Percentiles rank a stretch among this genome's conserved stretches.
Conservation (phyloP, 2,888 invertebrate genomes). For the Melanotus villosus region DNA sequence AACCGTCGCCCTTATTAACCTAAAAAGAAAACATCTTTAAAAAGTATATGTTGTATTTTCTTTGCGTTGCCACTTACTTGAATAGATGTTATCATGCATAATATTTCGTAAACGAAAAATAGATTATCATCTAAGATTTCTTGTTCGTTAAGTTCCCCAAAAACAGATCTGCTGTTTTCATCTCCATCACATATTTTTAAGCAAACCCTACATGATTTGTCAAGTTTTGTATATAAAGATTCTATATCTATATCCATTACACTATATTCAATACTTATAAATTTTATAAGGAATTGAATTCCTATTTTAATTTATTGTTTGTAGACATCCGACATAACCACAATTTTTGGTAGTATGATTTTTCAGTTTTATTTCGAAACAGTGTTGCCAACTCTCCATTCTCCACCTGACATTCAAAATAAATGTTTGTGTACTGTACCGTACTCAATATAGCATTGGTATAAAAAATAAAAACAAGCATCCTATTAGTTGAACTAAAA, state of each 20-base stretch:
- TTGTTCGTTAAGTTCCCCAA: neutral
- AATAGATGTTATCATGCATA: neutral
- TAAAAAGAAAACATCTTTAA: neutral
- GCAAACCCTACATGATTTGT: slow-evolving; percentile 11
- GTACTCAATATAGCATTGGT: too few relatives aligned
- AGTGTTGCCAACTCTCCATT: too few relatives aligned
- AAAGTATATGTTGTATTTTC: neutral
- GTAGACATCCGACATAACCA: too few relatives aligned
- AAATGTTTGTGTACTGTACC: too few relatives aligned
- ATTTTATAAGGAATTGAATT: too few relatives aligned
- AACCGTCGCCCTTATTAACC: slow-evolving; percentile 3
- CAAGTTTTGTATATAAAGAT: neutral
- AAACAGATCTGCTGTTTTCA: neutral
- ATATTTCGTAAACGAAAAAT: slow-evolving; percentile 23
- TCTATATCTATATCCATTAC: slow-evolving; percentile 16
- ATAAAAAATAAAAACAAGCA: too few relatives aligned
- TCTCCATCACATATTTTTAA: slow-evolving; percentile 10
- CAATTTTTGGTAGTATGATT: too few relatives aligned
- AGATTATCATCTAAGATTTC: slow-evolving; percentile 26
- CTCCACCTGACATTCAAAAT: too few relatives aligned
- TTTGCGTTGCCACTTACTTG: neutral
- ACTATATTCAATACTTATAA: neutral
- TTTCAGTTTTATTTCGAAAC: too few relatives aligned
- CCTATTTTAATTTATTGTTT: too few relatives aligned
- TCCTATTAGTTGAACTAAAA: too few relatives aligned